Percentiles rank a stretch among this genome's conserved stretches.
Conservation (phyloP, 2,113 vertebrate genomes). For the Ictalurus punctatus region DNA sequence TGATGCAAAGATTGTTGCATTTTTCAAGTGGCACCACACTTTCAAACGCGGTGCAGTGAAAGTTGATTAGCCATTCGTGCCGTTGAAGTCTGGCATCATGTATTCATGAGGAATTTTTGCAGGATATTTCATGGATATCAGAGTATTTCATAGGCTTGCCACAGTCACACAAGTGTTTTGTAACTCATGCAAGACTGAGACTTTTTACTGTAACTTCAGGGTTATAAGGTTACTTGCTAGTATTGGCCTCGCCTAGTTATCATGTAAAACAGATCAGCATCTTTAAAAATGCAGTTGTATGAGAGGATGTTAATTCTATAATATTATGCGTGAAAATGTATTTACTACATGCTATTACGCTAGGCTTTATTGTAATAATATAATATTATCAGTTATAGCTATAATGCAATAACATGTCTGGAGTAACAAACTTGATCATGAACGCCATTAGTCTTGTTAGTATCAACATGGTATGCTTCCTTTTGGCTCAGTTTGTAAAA, state of each 20-base stretch:
- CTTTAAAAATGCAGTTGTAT: neutral
- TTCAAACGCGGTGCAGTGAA: neutral
- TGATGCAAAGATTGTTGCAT: conserved; percentile 44
- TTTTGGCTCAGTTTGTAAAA: neutral
- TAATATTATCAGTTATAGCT: neutral
- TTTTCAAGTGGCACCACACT: conserved; percentile 6
- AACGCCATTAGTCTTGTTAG: neutral
- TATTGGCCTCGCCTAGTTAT: neutral
- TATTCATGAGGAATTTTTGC: conserved; percentile 15
- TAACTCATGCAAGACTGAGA: conserved; percentile 19
- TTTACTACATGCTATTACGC: neutral
- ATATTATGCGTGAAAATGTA: neutral
- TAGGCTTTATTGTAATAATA: neutral
- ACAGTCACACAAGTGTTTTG: conserved; percentile 24
- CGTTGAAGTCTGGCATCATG: conserved; percentile 27
- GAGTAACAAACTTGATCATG: neutral
- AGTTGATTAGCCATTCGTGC: conserved; percentile 20
- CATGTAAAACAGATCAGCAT: neutral
- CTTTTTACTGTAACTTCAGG: conserved; percentile 15
- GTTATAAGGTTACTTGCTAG: neutral
- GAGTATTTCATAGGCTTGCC: conserved; percentile 34
- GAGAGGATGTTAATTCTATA: neutral
- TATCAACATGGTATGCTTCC: neutral
- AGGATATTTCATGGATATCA: conserved; percentile 31
- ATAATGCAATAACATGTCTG: neutral